These are phyloP conservation scores for Melanostigma gelatinosum DNA, from an alignment of 2,113 vertebrate genomes.

Conservation along the genomic window DNA sequence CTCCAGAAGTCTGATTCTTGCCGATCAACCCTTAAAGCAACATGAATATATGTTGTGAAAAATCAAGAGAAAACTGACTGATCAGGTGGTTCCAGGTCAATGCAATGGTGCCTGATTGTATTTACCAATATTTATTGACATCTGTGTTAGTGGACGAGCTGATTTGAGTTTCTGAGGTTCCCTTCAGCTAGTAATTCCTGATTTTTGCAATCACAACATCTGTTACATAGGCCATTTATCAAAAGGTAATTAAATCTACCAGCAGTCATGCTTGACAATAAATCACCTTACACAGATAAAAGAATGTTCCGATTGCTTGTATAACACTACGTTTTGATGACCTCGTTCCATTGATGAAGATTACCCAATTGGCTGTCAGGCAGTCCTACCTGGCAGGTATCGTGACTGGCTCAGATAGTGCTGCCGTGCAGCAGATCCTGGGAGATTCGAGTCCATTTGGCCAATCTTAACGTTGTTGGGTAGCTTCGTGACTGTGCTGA, in stretches of 20 bases:
- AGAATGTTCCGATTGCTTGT: not conserved
- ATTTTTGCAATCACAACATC: not conserved
- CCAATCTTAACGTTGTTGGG: conserved; percentile 76
- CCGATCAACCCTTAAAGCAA: conserved; percentile 89
- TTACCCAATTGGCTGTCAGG: not conserved
- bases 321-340: not conserved
- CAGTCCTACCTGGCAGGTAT: conserved; percentile 91
- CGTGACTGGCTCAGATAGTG: conserved; percentile 95
- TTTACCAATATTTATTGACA: not conserved
- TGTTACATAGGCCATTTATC: not conserved
- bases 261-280: not conserved
- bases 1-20: conserved; percentile 84
- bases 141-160: not conserved
- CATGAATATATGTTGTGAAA: not conserved
- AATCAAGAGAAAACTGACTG: too few relatives aligned
- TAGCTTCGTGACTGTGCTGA: conserved; percentile 85
- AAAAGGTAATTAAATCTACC: not conserved
- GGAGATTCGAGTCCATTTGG: conserved; percentile 81
- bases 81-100: not conserved
- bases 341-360: not conserved
- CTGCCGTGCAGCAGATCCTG: conserved; percentile 88
- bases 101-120: not conserved
- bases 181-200: not conserved
- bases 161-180: not conserved
- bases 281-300: not conserved